phyloP scores from a whole-genome alignment of 2,113 vertebrate species.

The Accipiter cooperii region DNA sequence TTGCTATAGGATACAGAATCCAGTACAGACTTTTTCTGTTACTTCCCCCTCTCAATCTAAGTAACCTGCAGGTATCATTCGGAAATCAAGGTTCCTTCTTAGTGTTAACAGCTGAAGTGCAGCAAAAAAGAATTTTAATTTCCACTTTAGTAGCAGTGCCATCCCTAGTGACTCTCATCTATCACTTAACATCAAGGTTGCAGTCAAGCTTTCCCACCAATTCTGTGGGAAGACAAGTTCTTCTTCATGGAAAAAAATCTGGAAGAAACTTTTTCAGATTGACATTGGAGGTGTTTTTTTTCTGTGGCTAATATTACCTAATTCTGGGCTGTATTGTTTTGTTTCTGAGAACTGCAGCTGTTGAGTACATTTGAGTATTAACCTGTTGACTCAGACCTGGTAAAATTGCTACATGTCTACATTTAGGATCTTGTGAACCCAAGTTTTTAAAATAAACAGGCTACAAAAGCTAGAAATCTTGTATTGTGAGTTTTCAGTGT shows the following conservation, averaged over 20 bases:
- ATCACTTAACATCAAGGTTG: background rate
- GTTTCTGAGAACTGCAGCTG: background rate
- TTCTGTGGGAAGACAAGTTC: background rate
- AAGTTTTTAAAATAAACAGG: background rate
- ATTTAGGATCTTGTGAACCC: background rate
- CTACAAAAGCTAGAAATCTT: background rate
- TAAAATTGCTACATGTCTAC: background rate
- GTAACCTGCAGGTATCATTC: background rate
- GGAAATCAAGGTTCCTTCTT: background rate
- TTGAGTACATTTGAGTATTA: background rate
- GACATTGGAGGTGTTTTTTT: background rate
- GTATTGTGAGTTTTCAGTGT: background rate
- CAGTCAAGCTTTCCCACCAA: background rate
- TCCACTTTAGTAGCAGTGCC: background rate
- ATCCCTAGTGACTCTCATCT: background rate
- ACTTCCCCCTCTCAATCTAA: background rate
- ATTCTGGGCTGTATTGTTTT: background rate
- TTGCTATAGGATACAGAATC: background rate
- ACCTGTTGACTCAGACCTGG: background rate
- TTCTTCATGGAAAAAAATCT: background rate
- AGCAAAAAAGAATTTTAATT: background rate
- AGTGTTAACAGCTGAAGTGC: background rate
- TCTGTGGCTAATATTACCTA: background rate
- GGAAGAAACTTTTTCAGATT: background rate
- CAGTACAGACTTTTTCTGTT: background rate